These are phyloP conservation scores for Melieria omissa DNA, from an alignment of 2,888 invertebrate genomes.

Conservation along the genomic window DNA sequence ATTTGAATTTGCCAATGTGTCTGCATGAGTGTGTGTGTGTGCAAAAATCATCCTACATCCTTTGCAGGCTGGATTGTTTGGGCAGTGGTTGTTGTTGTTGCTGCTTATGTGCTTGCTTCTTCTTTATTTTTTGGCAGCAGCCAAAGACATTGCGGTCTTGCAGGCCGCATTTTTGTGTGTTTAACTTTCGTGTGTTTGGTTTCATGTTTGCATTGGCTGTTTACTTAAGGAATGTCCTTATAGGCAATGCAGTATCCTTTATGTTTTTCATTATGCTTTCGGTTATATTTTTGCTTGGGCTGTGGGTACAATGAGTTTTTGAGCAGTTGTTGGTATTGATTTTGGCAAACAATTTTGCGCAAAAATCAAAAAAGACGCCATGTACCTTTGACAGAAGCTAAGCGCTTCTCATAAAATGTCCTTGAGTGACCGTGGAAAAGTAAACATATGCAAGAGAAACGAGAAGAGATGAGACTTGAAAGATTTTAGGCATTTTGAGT, in stretches of 20 bases:
- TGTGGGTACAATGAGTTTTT: conserved; percentile 6
- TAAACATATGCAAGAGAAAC: no score
- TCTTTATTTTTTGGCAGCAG: no score
- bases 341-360: not conserved
- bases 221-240: conserved; percentile 30
- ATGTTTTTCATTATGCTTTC: not conserved
- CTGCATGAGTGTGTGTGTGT: not conserved
- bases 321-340: conserved; percentile 10
- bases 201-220: conserved; percentile 14
- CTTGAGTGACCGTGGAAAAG: no score
- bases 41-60: no score
- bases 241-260: conserved; percentile 21
- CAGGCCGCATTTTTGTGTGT: not conserved
- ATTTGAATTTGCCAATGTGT: not conserved
- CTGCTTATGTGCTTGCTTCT: not conserved
- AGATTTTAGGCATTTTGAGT: no score
- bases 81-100: no score
- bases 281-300: conserved; percentile 19
- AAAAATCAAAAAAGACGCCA: no score
- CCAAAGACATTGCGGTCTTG: not conserved
- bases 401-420: no score
- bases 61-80: no score
- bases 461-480: no score
- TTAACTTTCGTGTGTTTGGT: not conserved
- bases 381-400: no score